Conservation (phyloP, 2,888 invertebrate genomes). For the Tetropium fuscum region DNA sequence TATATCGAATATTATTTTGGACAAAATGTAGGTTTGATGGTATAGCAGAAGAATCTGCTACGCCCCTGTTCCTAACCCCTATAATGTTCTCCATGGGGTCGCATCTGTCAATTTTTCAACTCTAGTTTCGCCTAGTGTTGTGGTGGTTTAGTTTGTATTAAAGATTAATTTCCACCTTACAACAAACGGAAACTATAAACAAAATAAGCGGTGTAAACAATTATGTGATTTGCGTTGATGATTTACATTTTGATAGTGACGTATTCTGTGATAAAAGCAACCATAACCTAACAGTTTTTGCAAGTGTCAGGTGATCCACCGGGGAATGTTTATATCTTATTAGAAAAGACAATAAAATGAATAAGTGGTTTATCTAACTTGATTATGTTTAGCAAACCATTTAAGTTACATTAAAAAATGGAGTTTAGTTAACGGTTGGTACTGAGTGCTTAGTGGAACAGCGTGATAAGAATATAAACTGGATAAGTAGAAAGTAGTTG, state of each 20-base stretch:
- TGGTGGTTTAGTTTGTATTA: constrained; percentile 52
- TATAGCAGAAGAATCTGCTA: too few relatives aligned
- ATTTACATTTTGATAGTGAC: too few relatives aligned
- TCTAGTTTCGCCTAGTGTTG: constrained; percentile 56
- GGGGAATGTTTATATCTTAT: constrained; percentile 3
- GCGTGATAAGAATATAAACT: not conserved
- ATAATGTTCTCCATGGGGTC: constrained; percentile 59
- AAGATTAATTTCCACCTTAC: constrained; percentile 36
- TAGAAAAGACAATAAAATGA: too few relatives aligned
- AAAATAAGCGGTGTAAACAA: not conserved
- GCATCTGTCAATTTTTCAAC: constrained; percentile 67
- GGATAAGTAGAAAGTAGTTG: constrained; percentile 7
- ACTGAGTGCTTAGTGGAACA: not conserved
- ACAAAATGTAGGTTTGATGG: too few relatives aligned
- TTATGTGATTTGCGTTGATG: too few relatives aligned
- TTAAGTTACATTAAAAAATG: constrained; percentile 7
- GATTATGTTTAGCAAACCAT: not conserved
- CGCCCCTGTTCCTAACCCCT: constrained; percentile 60
- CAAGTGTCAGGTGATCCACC: too few relatives aligned
- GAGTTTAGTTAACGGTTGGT: constrained; percentile 20
- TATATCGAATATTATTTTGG: too few relatives aligned
- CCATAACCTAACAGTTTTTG: too few relatives aligned
- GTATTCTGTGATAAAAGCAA: too few relatives aligned
- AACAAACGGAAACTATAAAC: constrained; percentile 11
- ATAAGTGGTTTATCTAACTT: not conserved